Base-by-base conservation (phyloP, 2,888 invertebrate species). In the Lepidocyrtinus sp. region DNA sequence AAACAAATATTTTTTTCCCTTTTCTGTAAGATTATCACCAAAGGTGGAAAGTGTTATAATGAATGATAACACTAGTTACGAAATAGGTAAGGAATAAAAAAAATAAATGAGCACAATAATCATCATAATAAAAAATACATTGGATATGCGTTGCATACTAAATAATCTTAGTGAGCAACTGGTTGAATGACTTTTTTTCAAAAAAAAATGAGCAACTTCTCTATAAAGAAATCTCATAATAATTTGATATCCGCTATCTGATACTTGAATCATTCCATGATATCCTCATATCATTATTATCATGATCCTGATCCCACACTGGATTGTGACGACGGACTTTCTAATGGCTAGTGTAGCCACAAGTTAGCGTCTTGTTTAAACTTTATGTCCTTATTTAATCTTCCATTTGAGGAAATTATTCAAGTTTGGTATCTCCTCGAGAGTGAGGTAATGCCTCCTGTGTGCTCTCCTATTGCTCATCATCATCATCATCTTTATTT, bases 361-460 rank as follows among this genome's bases (percentile, higher is more conserved):
- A 5, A 36, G 36, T 36, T 36, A 36, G 5, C 5, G 36, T 7
- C 12, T 36, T n/a, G n/a, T n/a, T 12, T 70, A 59, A 71, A 55
- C 65, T 71, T 76, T 76, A 71, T 76, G 26, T 71, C 76, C 76
- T 76, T 71, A 70, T 70, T 76, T 71, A 76, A 76, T 79, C 82
- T 79, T 78, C 83, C 83, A 81, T 83, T 83, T 83, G 81, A 77
- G 83, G 83, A 83, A 83, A 77, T 81, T 76, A 76, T 76, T 76
- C 64, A 36, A 76, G 61, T 55, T 50, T 62, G 70, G 50, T 65
- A 59, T 55, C 36, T n/a, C n/a, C n/a, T n/a, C n/a, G n/a, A n/a
- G n/a, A n/a, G n/a, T n/a, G n/a, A n/a, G n/a, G n/a, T n/a, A 71
- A 21, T 64, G 15, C 62, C 62, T 68, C 50, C 59, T 67, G 55